A percentile compares a stretch with the other conserved stretches of the same genome.
Conservation (phyloP, 2,888 invertebrate genomes). For the Rhamphomyia laevipes region DNA sequence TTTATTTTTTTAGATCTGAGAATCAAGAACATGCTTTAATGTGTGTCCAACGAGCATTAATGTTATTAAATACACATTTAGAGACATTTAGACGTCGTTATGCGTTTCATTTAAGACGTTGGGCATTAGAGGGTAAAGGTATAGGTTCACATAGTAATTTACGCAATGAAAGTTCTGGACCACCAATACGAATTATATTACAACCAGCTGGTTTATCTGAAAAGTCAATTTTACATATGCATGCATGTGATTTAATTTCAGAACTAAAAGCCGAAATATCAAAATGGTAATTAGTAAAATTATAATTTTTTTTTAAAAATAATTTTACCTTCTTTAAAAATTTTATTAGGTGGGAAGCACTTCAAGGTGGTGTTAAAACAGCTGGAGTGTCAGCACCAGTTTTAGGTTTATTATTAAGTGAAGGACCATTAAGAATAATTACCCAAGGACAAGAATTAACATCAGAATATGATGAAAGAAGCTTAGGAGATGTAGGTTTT, state of each 20-base stretch:
- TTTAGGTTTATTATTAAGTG: slow-evolving; percentile 56
- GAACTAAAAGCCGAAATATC: slow-evolving; percentile 88
- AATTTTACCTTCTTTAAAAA: neutral
- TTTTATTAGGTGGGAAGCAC: slow-evolving; percentile 52
- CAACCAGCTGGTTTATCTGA: slow-evolving; percentile 84
- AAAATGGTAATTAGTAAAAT: slow-evolving; percentile 53
- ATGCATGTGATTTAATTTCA: slow-evolving; percentile 79
- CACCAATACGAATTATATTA: slow-evolving; percentile 63
- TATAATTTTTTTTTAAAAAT: neutral
- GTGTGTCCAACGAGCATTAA: slow-evolving; percentile 79
- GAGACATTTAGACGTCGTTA: slow-evolving; percentile 83
- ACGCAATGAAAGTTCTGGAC: slow-evolving; percentile 43
- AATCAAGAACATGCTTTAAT: slow-evolving; percentile 66
- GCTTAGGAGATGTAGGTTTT: slow-evolving; percentile 81
- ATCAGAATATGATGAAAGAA: slow-evolving; percentile 85
- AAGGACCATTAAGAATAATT: slow-evolving; percentile 82
- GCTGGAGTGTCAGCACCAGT: slow-evolving; percentile 41
- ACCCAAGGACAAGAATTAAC: slow-evolving; percentile 89
- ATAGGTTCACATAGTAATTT: slow-evolving; percentile 59
- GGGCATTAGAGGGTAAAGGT: slow-evolving; percentile 74
- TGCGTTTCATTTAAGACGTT: slow-evolving; percentile 77
- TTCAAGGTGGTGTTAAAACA: slow-evolving; percentile 32
- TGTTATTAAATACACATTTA: slow-evolving; percentile 81
- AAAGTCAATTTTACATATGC: slow-evolving; percentile 67
- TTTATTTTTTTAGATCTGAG: slow-evolving; percentile 24